Conservation (phyloP, 2,113 vertebrate species). For the Lepidothrix coronata region DNA sequence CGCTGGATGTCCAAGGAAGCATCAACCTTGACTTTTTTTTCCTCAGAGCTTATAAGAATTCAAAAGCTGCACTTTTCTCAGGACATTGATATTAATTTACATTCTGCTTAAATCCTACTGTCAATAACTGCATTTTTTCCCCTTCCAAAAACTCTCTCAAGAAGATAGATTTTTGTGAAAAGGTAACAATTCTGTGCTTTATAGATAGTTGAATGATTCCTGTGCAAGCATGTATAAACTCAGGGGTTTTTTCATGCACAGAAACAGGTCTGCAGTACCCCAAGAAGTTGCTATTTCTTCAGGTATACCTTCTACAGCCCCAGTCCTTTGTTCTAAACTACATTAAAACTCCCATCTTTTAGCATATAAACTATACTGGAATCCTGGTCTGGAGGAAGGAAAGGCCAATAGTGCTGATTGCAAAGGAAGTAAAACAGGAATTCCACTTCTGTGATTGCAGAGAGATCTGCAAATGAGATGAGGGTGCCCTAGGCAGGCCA, state of each 20-base stretch:
- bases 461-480: not conserved
- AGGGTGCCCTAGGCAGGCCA: not conserved
- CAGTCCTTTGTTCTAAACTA: not conserved
- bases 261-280: not conserved
- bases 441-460: not conserved
- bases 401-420: not conserved
- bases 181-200: not conserved
- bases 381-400: not conserved
- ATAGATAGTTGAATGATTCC: not conserved
- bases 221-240: not conserved
- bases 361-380: not conserved
- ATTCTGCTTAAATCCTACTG: not conserved
- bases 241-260: no score
- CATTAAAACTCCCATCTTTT: not conserved
- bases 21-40: not conserved
- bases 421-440: not conserved
- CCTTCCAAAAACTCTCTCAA: not conserved
- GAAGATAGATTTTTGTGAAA: not conserved
- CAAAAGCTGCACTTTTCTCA: fast-evolving
- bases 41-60: not conserved
- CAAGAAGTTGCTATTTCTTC: not conserved
- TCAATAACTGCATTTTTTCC: not conserved
- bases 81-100: not conserved
- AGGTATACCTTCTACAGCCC: not conserved
- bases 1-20: not conserved